A percentile compares a stretch with the other conserved stretches of the same genome.
Evolutionary conservation across 2,113 vertebrate genomes (phyloP).

Genomic region (Balaenoptera acutorostrata): DNA sequence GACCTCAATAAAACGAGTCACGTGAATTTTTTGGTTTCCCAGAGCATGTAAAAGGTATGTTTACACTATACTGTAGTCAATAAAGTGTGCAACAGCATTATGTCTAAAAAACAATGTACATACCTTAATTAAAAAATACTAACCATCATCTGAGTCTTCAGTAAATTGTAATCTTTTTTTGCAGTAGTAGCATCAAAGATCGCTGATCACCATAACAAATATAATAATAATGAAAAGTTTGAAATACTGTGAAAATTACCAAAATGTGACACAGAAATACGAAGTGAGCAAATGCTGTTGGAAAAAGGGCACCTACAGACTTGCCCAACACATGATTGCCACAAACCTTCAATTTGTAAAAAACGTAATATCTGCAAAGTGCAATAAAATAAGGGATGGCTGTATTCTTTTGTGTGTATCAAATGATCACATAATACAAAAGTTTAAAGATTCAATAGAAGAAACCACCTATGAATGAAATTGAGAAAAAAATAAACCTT

Average conservation of each 20-base stretch:
- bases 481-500: not conserved
- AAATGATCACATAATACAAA: not conserved
- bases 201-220: not conserved
- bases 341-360: not conserved
- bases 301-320: not conserved
- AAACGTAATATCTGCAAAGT: not conserved
- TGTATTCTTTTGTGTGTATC: not conserved
- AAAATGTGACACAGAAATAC: not conserved
- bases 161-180: not conserved
- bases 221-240: not conserved
- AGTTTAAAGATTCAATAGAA: not conserved
- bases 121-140: not conserved
- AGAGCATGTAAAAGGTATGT: not conserved
- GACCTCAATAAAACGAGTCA: not conserved
- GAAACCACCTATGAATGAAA: not conserved
- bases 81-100: not conserved
- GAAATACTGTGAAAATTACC: not conserved
- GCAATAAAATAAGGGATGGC: not conserved
- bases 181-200: not conserved
- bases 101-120: not conserved
- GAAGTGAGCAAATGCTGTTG: not conserved
- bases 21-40: not conserved
- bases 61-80: not conserved
- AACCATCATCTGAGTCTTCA: not conserved
- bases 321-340: not conserved